Conservation (phyloP, 2,113 vertebrate genomes). For the Phoenicopterus ruber region DNA sequence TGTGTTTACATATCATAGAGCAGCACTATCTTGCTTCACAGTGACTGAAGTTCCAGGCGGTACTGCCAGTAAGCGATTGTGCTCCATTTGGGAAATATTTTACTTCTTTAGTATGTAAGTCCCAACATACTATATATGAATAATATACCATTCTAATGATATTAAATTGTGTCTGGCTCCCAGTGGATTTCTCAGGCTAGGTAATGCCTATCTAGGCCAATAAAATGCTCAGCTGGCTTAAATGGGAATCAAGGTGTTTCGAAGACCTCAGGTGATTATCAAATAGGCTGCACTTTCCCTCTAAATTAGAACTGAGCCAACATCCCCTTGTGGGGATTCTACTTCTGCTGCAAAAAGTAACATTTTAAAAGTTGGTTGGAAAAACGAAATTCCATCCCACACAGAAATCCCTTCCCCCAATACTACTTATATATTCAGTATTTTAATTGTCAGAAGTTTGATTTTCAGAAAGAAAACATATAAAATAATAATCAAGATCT, state of each 20-base stretch:
- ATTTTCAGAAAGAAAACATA: neutral
- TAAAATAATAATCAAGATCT: neutral
- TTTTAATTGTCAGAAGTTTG: neutral
- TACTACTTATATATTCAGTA: neutral
- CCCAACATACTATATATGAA: neutral
- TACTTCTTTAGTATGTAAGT: neutral
- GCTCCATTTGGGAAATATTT: neutral
- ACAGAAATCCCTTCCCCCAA: neutral
- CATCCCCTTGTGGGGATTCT: neutral
- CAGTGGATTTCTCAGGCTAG: neutral
- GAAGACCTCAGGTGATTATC: neutral
- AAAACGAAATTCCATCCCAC: neutral
- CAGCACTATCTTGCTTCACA: neutral
- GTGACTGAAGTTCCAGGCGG: neutral
- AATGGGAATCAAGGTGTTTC: neutral
- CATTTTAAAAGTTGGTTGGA: neutral
- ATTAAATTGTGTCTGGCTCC: neutral
- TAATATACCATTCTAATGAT: neutral
- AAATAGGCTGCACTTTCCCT: neutral
- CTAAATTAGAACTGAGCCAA: neutral
- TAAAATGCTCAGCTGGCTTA: neutral
- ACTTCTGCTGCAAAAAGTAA: neutral
- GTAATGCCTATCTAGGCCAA: neutral
- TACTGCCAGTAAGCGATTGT: neutral
- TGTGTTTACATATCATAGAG: neutral